phyloP scores from a whole-genome alignment of 2,113 vertebrate species.

The Pitta sordida region DNA sequence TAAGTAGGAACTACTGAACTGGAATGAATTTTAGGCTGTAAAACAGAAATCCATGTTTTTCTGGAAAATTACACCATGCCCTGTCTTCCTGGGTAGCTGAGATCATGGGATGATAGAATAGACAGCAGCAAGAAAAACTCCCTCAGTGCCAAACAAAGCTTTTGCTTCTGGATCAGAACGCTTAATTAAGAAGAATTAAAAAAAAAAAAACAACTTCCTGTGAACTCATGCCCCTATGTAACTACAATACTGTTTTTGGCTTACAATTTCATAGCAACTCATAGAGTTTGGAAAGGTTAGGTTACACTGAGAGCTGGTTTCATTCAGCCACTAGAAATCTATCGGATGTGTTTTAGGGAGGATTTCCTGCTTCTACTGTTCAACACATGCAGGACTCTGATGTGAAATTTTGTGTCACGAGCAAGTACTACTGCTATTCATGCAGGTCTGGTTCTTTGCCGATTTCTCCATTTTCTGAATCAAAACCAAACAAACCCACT shows the following conservation, averaged over 20 bases:
- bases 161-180: background rate
- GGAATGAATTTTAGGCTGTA: background rate
- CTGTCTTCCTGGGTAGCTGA: background rate
- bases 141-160: background rate
- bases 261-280: background rate
- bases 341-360: background rate
- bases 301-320: background rate
- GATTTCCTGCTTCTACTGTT: constrained; percentile 21
- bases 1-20: background rate
- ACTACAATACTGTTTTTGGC: background rate
- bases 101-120: background rate
- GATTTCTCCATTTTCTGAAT: background rate
- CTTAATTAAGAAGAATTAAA: background rate
- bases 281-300: background rate
- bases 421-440: background rate
- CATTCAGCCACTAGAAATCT: background rate
- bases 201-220: background rate
- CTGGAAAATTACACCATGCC: background rate
- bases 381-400: background rate
- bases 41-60: background rate
- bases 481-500: background rate
- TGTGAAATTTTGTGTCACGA: background rate
- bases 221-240: background rate
- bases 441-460: background rate
- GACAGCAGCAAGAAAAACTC: background rate